These are phyloP conservation scores for Oligia latruncula DNA, from an alignment of 2,888 invertebrate genomes.

Conservation along the genomic window DNA sequence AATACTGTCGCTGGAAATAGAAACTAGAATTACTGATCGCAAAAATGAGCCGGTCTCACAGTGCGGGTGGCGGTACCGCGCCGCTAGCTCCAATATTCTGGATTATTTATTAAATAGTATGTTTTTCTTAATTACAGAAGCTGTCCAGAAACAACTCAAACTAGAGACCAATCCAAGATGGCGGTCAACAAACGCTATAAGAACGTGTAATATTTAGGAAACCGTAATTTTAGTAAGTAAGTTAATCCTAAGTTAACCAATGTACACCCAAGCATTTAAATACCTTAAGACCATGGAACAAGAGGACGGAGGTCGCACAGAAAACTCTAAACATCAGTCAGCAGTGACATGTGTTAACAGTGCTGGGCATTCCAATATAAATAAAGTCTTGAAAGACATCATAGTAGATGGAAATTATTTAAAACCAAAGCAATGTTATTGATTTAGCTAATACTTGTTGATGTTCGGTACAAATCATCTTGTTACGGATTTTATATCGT, in stretches of 20 bases:
- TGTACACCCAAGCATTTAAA: conserved; percentile 86
- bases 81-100: conserved; percentile 8
- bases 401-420: conserved; percentile 67
- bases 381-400: conserved; percentile 84
- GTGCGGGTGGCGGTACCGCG: not conserved
- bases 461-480: conserved; percentile 75
- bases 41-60: conserved; percentile 54
- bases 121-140: conserved; percentile 80
- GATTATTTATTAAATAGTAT: conserved; percentile 39
- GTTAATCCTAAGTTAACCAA: conserved; percentile 80
- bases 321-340: conserved; percentile 51
- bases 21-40: conserved; percentile 60
- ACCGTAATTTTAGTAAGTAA: conserved; percentile 87
- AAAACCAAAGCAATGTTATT: conserved; percentile 69
- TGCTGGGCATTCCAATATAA: conserved; percentile 88
- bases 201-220: conserved; percentile 81
- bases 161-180: conserved; percentile 82
- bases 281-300: conserved; percentile 69
- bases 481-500: conserved; percentile 79
- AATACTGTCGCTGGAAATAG: conserved; percentile 66
- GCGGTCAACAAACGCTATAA: conserved; percentile 78
- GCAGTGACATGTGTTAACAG: conserved; percentile 65
- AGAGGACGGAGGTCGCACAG: conserved; percentile 43
- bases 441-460: conserved; percentile 70
- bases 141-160: conserved; percentile 74